A percentile compares a stretch with the other conserved stretches of the same genome.
phyloP scores from a whole-genome alignment of 2,797 vertebrate species.

The Coranthus polyacanthus region DNA sequence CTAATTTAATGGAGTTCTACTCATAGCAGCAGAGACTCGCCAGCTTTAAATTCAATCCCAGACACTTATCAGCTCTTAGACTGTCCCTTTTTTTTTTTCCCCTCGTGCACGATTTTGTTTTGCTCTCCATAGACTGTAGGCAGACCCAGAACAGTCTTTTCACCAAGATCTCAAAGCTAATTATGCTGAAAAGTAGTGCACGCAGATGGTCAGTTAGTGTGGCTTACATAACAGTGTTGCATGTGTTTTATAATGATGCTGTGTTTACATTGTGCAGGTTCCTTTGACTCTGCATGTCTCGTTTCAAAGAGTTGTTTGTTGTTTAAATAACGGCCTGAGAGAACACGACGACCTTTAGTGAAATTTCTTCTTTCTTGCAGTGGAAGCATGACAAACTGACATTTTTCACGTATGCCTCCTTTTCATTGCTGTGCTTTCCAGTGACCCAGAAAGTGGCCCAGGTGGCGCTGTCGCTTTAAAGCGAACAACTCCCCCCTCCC shows the following conservation, averaged over 20 bases:
- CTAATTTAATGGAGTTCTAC: not conserved
- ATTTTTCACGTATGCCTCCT: not conserved
- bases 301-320: slow-evolving; percentile 45
- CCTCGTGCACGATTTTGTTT: not conserved
- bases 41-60: slow-evolving; percentile 12
- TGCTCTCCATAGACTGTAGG: no score
- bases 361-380: not conserved
- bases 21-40: not conserved
- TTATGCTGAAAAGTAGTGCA: slow-evolving; percentile 46
- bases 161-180: slow-evolving; percentile 45
- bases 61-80: slow-evolving; percentile 22
- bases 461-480: slow-evolving; percentile 72
- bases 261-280: slow-evolving; percentile 58
- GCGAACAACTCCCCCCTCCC: slow-evolving; percentile 65
- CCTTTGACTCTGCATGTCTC: slow-evolving; percentile 8
- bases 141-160: not conserved
- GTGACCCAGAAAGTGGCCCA: slow-evolving; percentile 57
- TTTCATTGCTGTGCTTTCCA: slow-evolving; percentile 48
- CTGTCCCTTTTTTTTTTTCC: not conserved
- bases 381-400: not conserved
- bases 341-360: slow-evolving; percentile 4
- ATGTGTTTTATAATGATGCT: slow-evolving; percentile 40
- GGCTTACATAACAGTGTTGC: slow-evolving; percentile 75
- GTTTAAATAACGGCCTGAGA: slow-evolving; percentile 45
- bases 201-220: slow-evolving; percentile 59